Conservation (phyloP, 2,888 invertebrate species). For the Aplocera efformata region DNA sequence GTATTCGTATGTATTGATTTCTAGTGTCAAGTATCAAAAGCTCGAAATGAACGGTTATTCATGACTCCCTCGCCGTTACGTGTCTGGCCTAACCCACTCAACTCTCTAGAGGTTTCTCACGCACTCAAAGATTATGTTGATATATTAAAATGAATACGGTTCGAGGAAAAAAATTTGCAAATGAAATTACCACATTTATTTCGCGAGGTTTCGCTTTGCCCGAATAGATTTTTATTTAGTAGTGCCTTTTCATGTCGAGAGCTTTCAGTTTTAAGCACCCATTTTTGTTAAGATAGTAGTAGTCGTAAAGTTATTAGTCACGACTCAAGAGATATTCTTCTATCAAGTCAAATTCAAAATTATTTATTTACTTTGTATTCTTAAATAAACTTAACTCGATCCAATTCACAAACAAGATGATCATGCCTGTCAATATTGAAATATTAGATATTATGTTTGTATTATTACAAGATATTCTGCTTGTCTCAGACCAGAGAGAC, state of each 20-base stretch:
- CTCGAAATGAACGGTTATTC: conserved; percentile 19
- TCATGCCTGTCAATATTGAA: no score
- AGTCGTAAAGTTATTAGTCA: no score
- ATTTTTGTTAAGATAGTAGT: conserved; percentile 31
- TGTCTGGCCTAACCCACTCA: conserved; percentile 32
- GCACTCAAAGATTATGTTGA: conserved; percentile 64
- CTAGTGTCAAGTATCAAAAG: conserved; percentile 7
- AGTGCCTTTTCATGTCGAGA: conserved; percentile 60
- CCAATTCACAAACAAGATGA: no score
- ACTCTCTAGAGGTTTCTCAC: conserved; percentile 47
- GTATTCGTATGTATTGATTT: conserved; percentile 5
- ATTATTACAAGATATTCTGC: no score
- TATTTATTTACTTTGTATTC: no score
- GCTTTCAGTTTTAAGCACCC: conserved; percentile 39
- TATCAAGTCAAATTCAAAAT: no score
- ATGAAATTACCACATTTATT: conserved; percentile 67
- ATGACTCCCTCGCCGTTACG: conserved; percentile 11
- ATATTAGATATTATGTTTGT: no score
- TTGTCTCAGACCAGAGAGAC: no score
- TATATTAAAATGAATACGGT: conserved; percentile 68
- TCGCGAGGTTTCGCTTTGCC: conserved; percentile 51
- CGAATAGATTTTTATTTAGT: conserved; percentile 51
- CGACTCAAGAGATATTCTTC: no score
- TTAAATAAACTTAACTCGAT: no score
- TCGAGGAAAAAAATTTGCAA: conserved; percentile 54